Conservation (phyloP, 2,113 vertebrate genomes). For the Mesembrinibis cayennensis region DNA sequence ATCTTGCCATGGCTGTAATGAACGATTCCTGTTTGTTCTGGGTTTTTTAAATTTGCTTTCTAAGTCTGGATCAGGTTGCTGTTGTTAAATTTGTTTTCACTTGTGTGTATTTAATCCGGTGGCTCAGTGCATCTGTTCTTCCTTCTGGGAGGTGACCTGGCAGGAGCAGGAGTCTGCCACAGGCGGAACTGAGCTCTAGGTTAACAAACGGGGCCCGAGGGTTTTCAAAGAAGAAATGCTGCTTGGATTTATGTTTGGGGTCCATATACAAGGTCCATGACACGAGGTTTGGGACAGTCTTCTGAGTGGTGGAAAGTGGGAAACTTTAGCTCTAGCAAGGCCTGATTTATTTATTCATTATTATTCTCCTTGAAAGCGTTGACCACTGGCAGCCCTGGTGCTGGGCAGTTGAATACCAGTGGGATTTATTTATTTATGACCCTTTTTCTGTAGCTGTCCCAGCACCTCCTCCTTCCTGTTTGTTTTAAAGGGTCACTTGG, state of each 20-base stretch:
- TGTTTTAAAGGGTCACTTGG: neutral
- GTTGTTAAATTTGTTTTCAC: neutral
- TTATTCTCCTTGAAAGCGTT: neutral
- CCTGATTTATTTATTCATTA: neutral
- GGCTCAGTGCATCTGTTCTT: neutral
- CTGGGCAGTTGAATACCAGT: neutral
- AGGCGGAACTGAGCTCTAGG: neutral
- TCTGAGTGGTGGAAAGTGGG: neutral
- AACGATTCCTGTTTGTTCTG: neutral
- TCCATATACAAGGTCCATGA: neutral
- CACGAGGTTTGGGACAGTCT: neutral
- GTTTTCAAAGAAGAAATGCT: neutral
- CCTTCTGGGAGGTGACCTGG: constrained; percentile 2
- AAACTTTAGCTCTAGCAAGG: neutral
- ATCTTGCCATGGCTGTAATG: neutral
- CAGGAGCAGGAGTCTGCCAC: neutral
- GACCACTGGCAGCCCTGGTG: neutral
- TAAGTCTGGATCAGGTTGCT: neutral
- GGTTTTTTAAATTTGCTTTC: neutral
- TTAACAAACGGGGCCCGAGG: neutral
- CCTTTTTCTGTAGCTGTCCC: neutral
- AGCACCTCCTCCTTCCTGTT: neutral
- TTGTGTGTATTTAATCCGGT: neutral
- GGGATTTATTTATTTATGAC: neutral
- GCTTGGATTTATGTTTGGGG: neutral